Conservation (phyloP, 2,888 invertebrate genomes). For the Rhabditoides inermis region DNA sequence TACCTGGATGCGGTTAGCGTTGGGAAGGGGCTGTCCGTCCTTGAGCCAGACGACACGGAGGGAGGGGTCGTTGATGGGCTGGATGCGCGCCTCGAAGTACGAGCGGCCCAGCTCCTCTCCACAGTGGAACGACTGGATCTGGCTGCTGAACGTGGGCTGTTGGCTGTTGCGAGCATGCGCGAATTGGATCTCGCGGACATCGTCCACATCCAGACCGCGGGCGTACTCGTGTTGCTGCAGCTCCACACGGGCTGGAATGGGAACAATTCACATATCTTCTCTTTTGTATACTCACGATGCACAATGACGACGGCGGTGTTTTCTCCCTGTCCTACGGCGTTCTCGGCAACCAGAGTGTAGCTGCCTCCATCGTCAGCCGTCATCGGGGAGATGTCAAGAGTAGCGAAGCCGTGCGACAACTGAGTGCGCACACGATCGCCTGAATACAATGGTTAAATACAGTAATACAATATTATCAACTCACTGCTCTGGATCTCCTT, state of each 20-base stretch:
- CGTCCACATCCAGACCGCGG: conserved; percentile 43
- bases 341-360: conserved; percentile 84
- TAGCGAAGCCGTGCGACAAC: conserved; percentile 91
- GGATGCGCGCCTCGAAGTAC: conserved; percentile 84
- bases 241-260: conserved; percentile 21
- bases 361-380: conserved; percentile 73
- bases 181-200: conserved; percentile 46
- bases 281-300: conserved; percentile 18
- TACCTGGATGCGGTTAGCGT: conserved; percentile 53
- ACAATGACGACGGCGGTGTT: conserved; percentile 58
- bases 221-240: conserved; percentile 26
- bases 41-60: conserved; percentile 60
- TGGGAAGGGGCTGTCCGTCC: conserved; percentile 55
- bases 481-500: conserved; percentile 51
- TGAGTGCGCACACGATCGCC: conserved; percentile 34
- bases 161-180: conserved; percentile 20
- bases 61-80: conserved; percentile 83
- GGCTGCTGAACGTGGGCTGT: conserved; percentile 34
- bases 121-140: conserved; percentile 39
- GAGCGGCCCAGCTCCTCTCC: conserved; percentile 66
- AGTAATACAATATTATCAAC: conserved; percentile 1
- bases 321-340: conserved; percentile 90
- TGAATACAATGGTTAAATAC: conserved; percentile 6
- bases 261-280: background rate
- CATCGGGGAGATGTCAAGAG: conserved; percentile 68